Evolutionary conservation across 2,888 invertebrate species (phyloP), one percentile per base, ranked within the genome.

Genomic region (Eutolmus rufibarbis): DNA sequence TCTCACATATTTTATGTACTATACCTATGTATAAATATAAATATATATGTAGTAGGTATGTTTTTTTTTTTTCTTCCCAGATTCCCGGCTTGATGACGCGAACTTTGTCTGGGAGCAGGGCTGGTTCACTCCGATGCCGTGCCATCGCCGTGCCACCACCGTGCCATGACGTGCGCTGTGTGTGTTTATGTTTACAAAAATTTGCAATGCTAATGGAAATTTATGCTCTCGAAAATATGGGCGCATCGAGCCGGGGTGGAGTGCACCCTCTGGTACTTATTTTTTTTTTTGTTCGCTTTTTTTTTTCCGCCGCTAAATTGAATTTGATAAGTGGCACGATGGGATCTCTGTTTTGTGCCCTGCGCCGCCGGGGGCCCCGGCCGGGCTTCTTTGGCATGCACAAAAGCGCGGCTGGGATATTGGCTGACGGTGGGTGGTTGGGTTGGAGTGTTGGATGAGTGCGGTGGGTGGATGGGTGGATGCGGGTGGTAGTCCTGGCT

Each of bases 271-370:
- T 12, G n/a, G 9, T 16, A 14, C 43, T 34, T 34, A 34, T 34
- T 43, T 43, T 14, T 43, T 12, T 81, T 31, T n/a, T 78, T 87
- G 1, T 46, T 16, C 43, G 2, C 56, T 74, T 74, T 31, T 74
- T 81, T 51, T 19, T 78, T 87, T 76, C 76, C 77, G 74, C 74
- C 66, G 87, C 81, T 88, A 88, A 88, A 88, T 88, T 88, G 88
- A 87, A 88, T 88, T 88, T 88, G 88, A 88, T 88, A 88, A 88
- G 88, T 87, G 88, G 87, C 86, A 86, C 86, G 81, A 85, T 82
- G 88, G 88, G 86, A 87, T 86, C 86, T 88, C 46, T 85, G 40
- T 85, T 85, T 74, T 74, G 9, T 79, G 40, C 34, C 37, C 84
- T 19, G 84, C 7, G 74, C 19, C 40, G 16, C 34, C 46, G 12